Conservation (phyloP, 2,113 vertebrate species). For the Naja naja region DNA sequence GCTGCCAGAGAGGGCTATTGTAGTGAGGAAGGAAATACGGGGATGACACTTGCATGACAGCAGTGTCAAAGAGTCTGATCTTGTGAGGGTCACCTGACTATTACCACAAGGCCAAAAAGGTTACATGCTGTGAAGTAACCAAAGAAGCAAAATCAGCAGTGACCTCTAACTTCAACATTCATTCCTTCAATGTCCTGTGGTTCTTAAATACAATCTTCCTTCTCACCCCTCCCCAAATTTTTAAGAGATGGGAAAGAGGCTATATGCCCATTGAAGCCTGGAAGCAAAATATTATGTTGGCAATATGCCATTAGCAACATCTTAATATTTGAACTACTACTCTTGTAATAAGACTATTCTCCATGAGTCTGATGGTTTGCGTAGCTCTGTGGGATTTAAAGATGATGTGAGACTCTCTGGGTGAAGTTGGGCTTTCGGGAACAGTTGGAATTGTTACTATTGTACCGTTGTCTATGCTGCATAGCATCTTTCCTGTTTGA, state of each 20-base stretch:
- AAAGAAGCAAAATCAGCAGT: neutral
- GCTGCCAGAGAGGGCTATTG: neutral
- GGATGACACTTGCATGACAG: neutral
- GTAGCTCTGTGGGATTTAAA: neutral
- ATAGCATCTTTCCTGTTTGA: neutral
- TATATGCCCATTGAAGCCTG: neutral
- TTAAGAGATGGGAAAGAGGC: neutral
- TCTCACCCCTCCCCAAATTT: neutral
- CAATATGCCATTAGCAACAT: neutral
- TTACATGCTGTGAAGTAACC: neutral
- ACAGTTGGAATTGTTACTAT: neutral
- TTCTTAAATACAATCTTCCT: neutral
- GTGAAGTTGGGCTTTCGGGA: neutral
- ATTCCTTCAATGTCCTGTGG: neutral
- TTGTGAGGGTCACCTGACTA: neutral
- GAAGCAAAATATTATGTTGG: neutral
- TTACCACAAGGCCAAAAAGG: neutral
- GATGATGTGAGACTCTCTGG: neutral
- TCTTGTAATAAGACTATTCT: neutral
- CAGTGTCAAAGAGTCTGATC: neutral
- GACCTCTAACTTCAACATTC: neutral
- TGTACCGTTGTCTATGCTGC: neutral
- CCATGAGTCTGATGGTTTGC: neutral
- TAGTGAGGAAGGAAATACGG: neutral
- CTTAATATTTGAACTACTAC: neutral